phyloP scores from a whole-genome alignment of 53 echinoderm and acorn worm species.

The Antedon mediterranea region DNA sequence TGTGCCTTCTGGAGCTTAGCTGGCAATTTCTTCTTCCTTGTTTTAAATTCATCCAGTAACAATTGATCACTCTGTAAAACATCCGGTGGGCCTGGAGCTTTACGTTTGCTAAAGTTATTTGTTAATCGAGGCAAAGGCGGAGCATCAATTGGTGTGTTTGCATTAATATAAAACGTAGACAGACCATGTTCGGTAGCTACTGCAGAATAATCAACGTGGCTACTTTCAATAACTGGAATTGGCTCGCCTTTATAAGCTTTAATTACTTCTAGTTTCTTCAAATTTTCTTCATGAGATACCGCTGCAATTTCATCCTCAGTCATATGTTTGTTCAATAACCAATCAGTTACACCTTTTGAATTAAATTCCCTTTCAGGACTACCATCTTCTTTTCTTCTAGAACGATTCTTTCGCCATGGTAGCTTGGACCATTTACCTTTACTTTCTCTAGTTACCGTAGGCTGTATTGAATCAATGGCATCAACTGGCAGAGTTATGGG shows the following conservation, averaged over 20 bases:
- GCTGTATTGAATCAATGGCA: constrained; percentile 14
- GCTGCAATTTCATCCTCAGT: constrained; percentile 6
- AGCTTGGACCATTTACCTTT: constrained; percentile 57
- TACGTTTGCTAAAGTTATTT: constrained; percentile 26
- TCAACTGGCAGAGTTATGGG: constrained; percentile 18
- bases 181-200: background rate
- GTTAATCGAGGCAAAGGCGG: background rate
- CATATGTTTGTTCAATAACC: constrained; percentile 39
- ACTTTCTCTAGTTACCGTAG: background rate
- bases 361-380: constrained; percentile 87
- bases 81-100: constrained; percentile 58
- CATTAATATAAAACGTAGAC: background rate
- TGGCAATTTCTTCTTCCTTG: background rate
- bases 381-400: constrained; percentile 41
- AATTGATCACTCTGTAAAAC: background rate
- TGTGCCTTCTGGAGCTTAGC: constrained; percentile 41
- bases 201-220: background rate
- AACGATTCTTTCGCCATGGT: constrained; percentile 41
- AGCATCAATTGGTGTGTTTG: background rate
- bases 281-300: constrained; percentile 4
- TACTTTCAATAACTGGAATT: constrained; percentile 45
- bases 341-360: constrained; percentile 59
- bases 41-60: background rate
- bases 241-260: constrained; percentile 85
- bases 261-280: constrained; percentile 78